Conservation (phyloP, 2,888 invertebrate genomes). For the Auanema freiburgensis region DNA sequence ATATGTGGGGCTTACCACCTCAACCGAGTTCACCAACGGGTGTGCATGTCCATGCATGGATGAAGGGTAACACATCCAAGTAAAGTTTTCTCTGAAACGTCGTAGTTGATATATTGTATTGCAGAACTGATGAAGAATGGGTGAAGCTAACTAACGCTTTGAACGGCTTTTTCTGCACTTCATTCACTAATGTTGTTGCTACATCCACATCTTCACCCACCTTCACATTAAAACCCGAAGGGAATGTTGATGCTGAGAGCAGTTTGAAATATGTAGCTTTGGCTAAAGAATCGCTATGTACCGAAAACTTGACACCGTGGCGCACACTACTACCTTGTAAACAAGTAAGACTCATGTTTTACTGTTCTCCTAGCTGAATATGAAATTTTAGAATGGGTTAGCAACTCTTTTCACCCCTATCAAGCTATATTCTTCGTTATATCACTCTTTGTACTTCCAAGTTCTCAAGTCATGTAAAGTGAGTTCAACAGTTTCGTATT, state of each 20-base stretch:
- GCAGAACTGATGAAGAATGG: conserved; percentile 81
- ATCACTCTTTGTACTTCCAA: conserved; percentile 28
- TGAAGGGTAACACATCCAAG: conserved; percentile 67
- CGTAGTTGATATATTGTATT: neutral
- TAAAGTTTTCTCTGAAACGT: conserved; percentile 6
- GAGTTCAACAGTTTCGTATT: neutral
- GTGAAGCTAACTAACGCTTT: conserved; percentile 83
- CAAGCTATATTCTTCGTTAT: conserved; percentile 65
- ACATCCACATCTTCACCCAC: conserved; percentile 83
- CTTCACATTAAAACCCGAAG: conserved; percentile 73
- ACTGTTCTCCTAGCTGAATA: neutral
- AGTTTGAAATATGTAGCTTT: conserved; percentile 77
- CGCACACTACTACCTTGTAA: conserved; percentile 94
- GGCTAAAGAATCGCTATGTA: conserved; percentile 93
- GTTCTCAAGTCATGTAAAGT: neutral
- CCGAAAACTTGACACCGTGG: conserved; percentile 98
- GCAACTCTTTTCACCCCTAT: conserved; percentile 85
- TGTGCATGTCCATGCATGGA: conserved; percentile 92
- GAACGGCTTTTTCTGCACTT: conserved; percentile 92
- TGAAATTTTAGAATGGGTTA: conserved; percentile 74
- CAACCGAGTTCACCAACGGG: conserved; percentile 85
- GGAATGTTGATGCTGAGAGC: neutral
- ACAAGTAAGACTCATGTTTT: conserved; percentile 61
- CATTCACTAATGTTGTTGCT: conserved; percentile 86
- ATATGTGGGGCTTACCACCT: conserved; percentile 85